Evolutionary conservation across 2,888 invertebrate genomes (phyloP).

Genomic region (Pseudanteris insignis): DNA sequence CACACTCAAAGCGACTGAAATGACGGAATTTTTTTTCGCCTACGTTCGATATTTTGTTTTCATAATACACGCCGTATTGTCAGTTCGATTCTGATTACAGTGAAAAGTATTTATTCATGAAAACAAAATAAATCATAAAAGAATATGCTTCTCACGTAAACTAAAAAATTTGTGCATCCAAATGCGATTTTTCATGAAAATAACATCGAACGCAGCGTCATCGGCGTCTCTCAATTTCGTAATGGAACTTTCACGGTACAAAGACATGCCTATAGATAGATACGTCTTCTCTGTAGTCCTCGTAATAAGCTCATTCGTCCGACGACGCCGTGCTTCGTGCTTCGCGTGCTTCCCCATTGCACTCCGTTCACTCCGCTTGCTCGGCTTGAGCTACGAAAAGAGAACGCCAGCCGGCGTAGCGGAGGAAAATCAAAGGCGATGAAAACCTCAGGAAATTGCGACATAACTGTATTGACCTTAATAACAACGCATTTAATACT

Average conservation of each 20-base stretch:
- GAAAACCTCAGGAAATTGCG: conserved; percentile 42
- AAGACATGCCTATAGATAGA: conserved; percentile 29
- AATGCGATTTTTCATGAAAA: conserved; percentile 30
- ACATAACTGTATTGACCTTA: conserved; percentile 33
- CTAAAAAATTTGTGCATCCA: too few species aligned
- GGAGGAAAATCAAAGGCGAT: conserved; percentile 31
- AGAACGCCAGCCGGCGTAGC: conserved; percentile 19
- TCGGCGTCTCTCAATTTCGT: conserved; percentile 44
- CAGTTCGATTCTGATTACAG: too few species aligned
- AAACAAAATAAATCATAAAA: too few species aligned
- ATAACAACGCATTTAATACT: conserved; percentile 29
- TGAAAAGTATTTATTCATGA: too few species aligned
- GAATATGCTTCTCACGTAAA: too few species aligned
- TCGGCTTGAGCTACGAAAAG: too few species aligned
- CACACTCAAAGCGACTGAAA: too few species aligned
- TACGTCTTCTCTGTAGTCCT: conserved; percentile 24
- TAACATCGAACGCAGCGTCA: conserved; percentile 35
- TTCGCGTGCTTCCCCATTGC: conserved; percentile 20
- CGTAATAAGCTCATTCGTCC: conserved; percentile 45
- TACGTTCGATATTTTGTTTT: too few species aligned
- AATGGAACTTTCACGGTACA: conserved; percentile 42
- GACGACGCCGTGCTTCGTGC: conserved; percentile 28
- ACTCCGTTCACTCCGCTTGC: conserved; percentile 6
- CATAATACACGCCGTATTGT: too few species aligned
- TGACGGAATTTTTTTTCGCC: too few species aligned